Base-by-base conservation (phyloP, 2,888 invertebrate species). In the Resseliella maxima region DNA sequence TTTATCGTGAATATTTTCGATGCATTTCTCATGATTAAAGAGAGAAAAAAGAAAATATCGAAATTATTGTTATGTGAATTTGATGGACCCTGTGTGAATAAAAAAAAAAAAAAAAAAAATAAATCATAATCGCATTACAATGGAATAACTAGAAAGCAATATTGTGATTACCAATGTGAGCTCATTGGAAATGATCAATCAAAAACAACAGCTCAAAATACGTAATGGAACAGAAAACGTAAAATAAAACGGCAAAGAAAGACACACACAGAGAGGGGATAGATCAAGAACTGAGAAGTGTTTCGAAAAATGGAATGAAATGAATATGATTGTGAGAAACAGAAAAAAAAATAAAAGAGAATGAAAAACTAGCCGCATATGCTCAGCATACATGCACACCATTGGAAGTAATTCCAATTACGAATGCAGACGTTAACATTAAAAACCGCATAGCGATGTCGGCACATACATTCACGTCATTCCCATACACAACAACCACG, bases 401-500 rank as follows among this genome's bases (percentile, higher is more conserved):
- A 38, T 3, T 83, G 83, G 83, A 83, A 83, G 38, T 21, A 10
- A 83, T 83, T 83, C 83, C 72, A 72, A 72, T 72, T 72, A 18
- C 72, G 31, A 24, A 15, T 72, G 72, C 31, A 72, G 72, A 72
- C 72, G 2, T 36, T 36, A 38, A 83, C 38, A 24, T 83, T 21
- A 27, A 21, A 38, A 3, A n/a, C 3, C 38, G 24, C 36, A 83
- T n/a, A 38, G 38, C 27, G n/a, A 36, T 36, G n/a, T 2, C 64
- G 18, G 21, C 24, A 81, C 35, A 35, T 21, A 81, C 18, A 81
- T 50, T 50, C 36, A 81, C 36, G 5, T n/a, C 18, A 21, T 35
- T 36, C 81, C 2, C 6, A 36, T 18, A 36, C 21, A 31, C 5
- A 81, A 31, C 35, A 36, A 35, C 35, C 81, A 81, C 81, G 81